Percentiles rank a stretch among this genome's conserved stretches.
Conservation (phyloP, 1,140 invertebrate genomes). For the Callitettix versicolor region DNA sequence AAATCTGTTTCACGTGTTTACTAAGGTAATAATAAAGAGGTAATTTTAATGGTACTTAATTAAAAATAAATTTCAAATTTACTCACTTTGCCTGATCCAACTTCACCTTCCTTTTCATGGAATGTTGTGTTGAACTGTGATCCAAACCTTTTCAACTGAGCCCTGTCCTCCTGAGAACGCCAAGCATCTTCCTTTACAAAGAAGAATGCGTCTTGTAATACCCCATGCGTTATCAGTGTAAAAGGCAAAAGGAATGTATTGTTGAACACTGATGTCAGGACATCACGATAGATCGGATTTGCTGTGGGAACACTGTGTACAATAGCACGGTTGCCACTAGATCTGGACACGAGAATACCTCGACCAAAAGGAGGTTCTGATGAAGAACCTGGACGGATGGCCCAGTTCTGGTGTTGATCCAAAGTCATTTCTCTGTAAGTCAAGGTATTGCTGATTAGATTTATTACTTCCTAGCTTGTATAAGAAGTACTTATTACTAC, state of each 20-base stretch:
- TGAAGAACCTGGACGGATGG: slow-evolving; percentile 21
- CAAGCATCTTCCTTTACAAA: slow-evolving; percentile 88
- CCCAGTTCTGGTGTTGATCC: background rate
- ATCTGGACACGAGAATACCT: slow-evolving; percentile 77
- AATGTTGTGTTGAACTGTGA: slow-evolving; percentile 88
- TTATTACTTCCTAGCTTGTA: too few species aligned
- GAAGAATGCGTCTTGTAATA: slow-evolving; percentile 85
- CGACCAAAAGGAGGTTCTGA: slow-evolving; percentile 82
- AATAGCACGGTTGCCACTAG: slow-evolving; percentile 64
- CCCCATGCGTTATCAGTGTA: slow-evolving; percentile 78
- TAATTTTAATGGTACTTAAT: too few species aligned
- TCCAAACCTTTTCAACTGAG: slow-evolving; percentile 75
- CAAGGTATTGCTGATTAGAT: background rate
- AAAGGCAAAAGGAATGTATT: slow-evolving; percentile 78
- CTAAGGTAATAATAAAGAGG: too few species aligned
- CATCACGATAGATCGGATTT: slow-evolving; percentile 80
- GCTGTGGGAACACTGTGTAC: slow-evolving; percentile 77
- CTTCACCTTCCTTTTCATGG: slow-evolving; percentile 64
- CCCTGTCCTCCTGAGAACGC: slow-evolving; percentile 76
- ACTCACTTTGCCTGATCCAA: slow-evolving; percentile 27
- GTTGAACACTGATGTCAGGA: slow-evolving; percentile 89
- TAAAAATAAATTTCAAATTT: too few species aligned
- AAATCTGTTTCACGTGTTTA: too few species aligned
- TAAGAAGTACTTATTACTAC: too few species aligned
- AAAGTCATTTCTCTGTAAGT: slow-evolving; percentile 5